phyloP scores from a whole-genome alignment of 2,797 vertebrate genomes.

The Cirrhinus molitorella region DNA sequence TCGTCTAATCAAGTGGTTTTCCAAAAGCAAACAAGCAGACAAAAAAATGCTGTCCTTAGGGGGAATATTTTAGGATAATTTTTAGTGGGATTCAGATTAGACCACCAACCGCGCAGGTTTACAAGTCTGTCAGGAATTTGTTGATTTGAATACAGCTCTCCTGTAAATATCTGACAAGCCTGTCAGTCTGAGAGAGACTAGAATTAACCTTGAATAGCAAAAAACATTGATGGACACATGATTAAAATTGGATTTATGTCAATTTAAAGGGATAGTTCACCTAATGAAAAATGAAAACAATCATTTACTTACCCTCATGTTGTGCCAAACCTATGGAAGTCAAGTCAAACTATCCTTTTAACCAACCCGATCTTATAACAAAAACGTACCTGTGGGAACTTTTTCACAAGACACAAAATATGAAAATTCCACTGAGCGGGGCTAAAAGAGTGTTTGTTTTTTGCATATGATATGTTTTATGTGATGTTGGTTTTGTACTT shows the following conservation, averaged over 20 bases:
- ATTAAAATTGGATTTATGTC: not conserved
- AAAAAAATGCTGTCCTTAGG: slow-evolving; percentile 57
- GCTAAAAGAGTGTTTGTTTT: too few species aligned
- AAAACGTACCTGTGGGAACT: too few species aligned
- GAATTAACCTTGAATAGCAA: not conserved
- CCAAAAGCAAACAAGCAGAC: slow-evolving; percentile 64
- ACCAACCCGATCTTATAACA: not conserved
- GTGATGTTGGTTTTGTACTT: too few species aligned
- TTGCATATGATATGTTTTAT: too few species aligned
- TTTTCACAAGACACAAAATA: too few species aligned
- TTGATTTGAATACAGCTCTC: slow-evolving; percentile 41
- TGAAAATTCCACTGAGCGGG: too few species aligned
- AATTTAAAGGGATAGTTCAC: not conserved
- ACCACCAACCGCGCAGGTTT: slow-evolving; percentile 50
- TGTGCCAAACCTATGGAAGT: not conserved
- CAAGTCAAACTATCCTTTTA: not conserved
- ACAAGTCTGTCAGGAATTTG: slow-evolving; percentile 62
- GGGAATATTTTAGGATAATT: slow-evolving; percentile 68
- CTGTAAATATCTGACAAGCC: slow-evolving; percentile 11
- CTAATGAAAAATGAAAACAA: not conserved
- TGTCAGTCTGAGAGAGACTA: slow-evolving; percentile 12
- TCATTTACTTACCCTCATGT: too few species aligned
- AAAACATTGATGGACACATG: not conserved
- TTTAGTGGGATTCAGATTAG: slow-evolving; percentile 64
- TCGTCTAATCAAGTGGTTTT: slow-evolving; percentile 80